Evolutionary conservation across 2,888 invertebrate species (phyloP).

Genomic region (Eugnorisma glareosa): DNA sequence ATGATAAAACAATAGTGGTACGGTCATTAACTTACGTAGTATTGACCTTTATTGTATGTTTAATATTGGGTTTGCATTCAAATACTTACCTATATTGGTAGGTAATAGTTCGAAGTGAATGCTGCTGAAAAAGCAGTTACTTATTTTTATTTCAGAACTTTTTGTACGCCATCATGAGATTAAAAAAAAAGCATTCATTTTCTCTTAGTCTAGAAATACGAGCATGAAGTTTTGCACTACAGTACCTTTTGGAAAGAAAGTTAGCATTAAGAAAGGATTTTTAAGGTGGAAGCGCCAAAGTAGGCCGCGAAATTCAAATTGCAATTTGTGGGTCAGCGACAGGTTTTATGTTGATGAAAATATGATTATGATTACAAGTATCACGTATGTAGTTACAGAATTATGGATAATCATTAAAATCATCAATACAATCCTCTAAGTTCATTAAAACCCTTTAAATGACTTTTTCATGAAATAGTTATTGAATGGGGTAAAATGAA

Average conservation of each 20-base stretch:
- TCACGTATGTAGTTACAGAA: no score
- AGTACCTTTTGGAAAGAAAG: background rate
- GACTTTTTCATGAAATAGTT: no score
- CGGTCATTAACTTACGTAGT: slow-evolving; percentile 47
- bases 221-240: background rate
- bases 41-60: slow-evolving; percentile 24
- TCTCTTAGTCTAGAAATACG: background rate
- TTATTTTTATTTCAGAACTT: background rate
- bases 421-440: no score
- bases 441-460: no score
- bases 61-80: slow-evolving; percentile 24
- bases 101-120: background rate
- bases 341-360: no score
- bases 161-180: background rate
- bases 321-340: no score
- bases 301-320: no score
- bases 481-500: no score
- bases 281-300: no score
- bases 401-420: no score
- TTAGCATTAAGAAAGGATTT: background rate
- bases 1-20: slow-evolving; percentile 50
- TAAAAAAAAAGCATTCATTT: background rate
- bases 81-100: background rate
- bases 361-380: no score
- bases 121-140: background rate